phyloP scores from a whole-genome alignment of 2,113 vertebrate genomes.

The Thomomys bottae region DNA sequence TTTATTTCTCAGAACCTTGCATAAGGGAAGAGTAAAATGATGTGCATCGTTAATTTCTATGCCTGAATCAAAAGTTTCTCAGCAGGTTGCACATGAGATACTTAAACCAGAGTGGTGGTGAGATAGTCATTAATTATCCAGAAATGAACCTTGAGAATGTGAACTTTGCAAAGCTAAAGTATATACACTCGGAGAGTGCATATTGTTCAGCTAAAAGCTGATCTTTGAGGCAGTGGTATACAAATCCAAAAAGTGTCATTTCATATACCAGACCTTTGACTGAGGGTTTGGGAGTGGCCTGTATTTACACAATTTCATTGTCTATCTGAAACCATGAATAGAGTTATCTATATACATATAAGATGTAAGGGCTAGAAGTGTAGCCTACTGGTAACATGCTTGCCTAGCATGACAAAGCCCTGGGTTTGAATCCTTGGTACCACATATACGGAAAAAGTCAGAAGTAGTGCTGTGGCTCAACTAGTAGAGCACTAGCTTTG shows the following conservation, averaged over 20 bases:
- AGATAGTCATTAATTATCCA: slow-evolving; percentile 72
- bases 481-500: no score
- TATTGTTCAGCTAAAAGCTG: neutral
- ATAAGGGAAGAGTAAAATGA: slow-evolving; percentile 63
- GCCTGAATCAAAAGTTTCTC: slow-evolving; percentile 66
- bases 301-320: neutral
- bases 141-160: slow-evolving; percentile 71
- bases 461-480: no score
- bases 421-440: no score
- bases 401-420: no score
- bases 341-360: neutral
- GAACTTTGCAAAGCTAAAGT: slow-evolving; percentile 43
- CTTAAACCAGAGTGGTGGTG: slow-evolving; percentile 65
- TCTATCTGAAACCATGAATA: neutral
- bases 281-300: neutral
- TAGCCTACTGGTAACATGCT: no score
- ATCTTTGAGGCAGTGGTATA: slow-evolving; percentile 10
- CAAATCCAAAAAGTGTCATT: slow-evolving; percentile 8
- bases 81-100: slow-evolving; percentile 66
- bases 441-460: no score
- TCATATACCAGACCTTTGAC: neutral
- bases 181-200: slow-evolving; percentile 29
- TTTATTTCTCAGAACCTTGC: slow-evolving; percentile 66
- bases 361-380: no score
- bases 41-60: slow-evolving; percentile 69